phyloP scores from a whole-genome alignment of 2,888 invertebrate genomes.

The Lepidochrysops patricia region DNA sequence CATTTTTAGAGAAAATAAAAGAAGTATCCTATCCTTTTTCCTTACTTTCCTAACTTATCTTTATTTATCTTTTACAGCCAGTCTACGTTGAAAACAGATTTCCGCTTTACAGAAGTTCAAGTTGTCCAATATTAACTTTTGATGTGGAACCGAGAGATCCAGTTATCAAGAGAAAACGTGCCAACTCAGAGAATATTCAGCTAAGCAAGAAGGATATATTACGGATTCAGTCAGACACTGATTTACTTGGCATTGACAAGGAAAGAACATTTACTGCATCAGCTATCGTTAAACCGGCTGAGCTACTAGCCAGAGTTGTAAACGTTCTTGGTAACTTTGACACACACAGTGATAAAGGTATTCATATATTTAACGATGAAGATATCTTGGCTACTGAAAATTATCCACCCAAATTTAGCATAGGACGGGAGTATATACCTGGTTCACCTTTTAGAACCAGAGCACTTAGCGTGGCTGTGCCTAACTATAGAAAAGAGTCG shows the following conservation, averaged over 20 bases:
- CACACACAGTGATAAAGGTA: conserved; percentile 66
- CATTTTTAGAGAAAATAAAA: too few relatives aligned
- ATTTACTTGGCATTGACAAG: conserved; percentile 84
- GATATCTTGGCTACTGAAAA: conserved; percentile 83
- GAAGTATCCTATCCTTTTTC: too few relatives aligned
- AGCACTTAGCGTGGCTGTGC: conserved; percentile 76
- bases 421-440: conserved; percentile 59
- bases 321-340: conserved; percentile 81
- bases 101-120: conserved; percentile 71
- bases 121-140: conserved; percentile 83
- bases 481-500: conserved; percentile 58
- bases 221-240: conserved; percentile 85
- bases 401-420: conserved; percentile 68
- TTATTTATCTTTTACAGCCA: conserved; percentile 71
- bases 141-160: conserved; percentile 70
- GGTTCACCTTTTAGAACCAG: conserved; percentile 67
- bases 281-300: conserved; percentile 83
- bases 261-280: conserved; percentile 83
- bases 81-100: conserved; percentile 80
- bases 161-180: conserved; percentile 70
- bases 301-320: conserved; percentile 83
- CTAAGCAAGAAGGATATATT: conserved; percentile 63
- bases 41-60: too few relatives aligned
- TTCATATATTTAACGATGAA: conserved; percentile 82
- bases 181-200: conserved; percentile 78